Conservation (phyloP, 2,888 invertebrate genomes). For the Tetramorium bicarinatum region DNA sequence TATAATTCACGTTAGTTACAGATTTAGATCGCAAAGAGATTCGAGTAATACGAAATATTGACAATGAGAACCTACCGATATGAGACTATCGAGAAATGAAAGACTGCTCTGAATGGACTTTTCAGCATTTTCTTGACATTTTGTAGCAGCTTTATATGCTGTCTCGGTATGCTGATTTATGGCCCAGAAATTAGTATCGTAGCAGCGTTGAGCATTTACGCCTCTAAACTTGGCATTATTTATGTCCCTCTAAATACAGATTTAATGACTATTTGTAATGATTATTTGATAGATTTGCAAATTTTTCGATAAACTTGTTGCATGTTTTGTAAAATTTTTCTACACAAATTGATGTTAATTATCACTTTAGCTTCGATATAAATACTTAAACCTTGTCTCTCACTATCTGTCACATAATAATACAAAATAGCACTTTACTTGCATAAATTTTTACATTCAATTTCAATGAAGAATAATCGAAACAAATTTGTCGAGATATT, state of each 20-base stretch:
- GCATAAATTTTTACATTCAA: not conserved
- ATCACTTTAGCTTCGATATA: not conserved
- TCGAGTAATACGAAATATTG: not conserved
- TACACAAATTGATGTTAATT: not conserved
- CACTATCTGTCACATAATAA: not conserved
- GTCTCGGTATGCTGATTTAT: not conserved
- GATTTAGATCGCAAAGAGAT: not conserved
- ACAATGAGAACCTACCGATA: not conserved
- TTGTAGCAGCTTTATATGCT: not conserved
- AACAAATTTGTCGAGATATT: not conserved
- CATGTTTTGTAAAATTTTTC: not conserved
- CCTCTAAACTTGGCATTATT: slow-evolving; percentile 56
- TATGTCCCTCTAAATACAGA: slow-evolving; percentile 42
- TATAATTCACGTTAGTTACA: slow-evolving; percentile 1
- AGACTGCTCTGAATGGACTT: not conserved
- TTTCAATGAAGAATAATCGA: not conserved
- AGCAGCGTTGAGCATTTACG: slow-evolving; percentile 59
- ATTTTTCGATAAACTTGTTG: not conserved
- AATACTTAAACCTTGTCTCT: not conserved
- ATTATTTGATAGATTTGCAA: not conserved
- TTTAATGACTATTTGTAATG: not conserved
- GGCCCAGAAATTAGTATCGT: slow-evolving; percentile 6
- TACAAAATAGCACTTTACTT: not conserved
- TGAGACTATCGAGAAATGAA: not conserved
- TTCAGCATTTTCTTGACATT: not conserved